Base-by-base conservation (phyloP, 2,888 invertebrate genomes). In the Tortricodes alternella region DNA sequence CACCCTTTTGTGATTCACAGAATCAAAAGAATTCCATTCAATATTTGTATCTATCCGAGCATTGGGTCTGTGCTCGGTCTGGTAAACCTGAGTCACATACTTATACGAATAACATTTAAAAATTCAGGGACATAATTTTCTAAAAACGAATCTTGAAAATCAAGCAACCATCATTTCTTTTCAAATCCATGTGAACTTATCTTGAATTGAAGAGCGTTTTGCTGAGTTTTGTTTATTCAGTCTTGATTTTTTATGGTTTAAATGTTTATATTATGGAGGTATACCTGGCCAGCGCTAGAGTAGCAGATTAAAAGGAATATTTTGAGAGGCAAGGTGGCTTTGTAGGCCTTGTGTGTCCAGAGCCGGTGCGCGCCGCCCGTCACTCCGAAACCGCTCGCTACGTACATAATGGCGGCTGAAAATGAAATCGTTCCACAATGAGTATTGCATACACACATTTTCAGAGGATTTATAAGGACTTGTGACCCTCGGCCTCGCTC, bases 361-460 rank as follows among this genome's bases (percentile, higher is more conserved):
- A 92, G 82, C 44, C 95, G 85, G 78, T 95, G 95, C 0, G 92
- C 94, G n/a, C 95, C 95, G 1, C 93, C 94, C 0, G 95, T 95
- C 35, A 95, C 93, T 15, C 95, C 93, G 66, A 94, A 93, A 23
- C 93, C 95, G 56, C 92, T 92, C 1, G 91, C 81, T 38, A 92
- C 84, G 60, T 94, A 94, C 81, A 93, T 91, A 15, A 93, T 71
- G 18, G 87, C 71, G 48, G 92, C 93, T 94, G 75, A 32, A 86
- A 88, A 68, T 35, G 55, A 58, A 56, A 60, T n/a, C 38, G 32
- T 46, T 48, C 32, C 35, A 44, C 23, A 27, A 57, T 18, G 24
- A 24, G 5, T 23, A 23, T 13, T n/a, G 15, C 46, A 39, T n/a
- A n/a, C n/a, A n/a, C n/a, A n/a, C n/a, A n/a, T n/a, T n/a, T n/a